phyloP scores from a whole-genome alignment of 2,113 vertebrate species.

The Vidua macroura region DNA sequence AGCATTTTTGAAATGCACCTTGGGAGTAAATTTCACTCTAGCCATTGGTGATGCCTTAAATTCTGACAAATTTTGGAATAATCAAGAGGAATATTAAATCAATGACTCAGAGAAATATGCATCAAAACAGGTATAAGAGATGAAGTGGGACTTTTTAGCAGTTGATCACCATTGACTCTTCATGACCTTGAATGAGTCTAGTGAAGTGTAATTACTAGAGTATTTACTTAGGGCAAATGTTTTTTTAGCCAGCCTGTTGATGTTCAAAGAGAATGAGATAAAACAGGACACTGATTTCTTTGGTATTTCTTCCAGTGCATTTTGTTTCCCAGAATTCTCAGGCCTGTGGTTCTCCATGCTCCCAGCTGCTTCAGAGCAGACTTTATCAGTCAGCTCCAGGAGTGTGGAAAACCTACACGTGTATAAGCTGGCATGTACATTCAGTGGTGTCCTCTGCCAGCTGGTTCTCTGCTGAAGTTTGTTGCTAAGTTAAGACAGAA shows the following conservation, averaged over 20 bases:
- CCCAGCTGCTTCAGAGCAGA: neutral
- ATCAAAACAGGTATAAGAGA: neutral
- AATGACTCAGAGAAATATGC: fast-evolving
- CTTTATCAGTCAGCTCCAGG: neutral
- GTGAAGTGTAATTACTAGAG: neutral
- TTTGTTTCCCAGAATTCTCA: neutral
- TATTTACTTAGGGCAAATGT: neutral
- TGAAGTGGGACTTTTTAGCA: neutral
- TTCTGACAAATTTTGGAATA: neutral
- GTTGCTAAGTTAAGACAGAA: neutral
- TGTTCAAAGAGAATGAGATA: neutral
- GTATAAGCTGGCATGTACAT: neutral
- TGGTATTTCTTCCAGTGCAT: neutral
- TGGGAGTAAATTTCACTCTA: neutral
- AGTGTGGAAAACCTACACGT: fast-evolving
- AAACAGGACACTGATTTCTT: neutral
- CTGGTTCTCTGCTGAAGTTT: neutral
- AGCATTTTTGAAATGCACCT: neutral
- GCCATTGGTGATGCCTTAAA: neutral
- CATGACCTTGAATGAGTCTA: neutral
- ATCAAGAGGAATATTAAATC: neutral
- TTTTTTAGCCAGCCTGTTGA: neutral
- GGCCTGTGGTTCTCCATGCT: fast-evolving
- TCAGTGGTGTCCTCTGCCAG: neutral
- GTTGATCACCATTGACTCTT: neutral